Evolutionary conservation across 2,113 vertebrate genomes (phyloP).

Genomic region (Colaptes auratus): DNA sequence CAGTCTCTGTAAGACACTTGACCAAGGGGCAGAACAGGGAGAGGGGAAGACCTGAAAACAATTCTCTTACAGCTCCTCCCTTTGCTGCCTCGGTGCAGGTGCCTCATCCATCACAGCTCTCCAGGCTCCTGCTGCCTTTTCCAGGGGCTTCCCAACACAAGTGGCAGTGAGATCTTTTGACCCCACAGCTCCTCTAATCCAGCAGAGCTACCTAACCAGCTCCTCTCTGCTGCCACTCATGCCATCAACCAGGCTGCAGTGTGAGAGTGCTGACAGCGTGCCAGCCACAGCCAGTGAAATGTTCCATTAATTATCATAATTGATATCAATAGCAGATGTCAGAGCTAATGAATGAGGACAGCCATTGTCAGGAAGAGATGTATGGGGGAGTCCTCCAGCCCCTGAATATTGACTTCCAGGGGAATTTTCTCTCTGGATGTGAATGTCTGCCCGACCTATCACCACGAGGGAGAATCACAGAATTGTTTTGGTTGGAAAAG

Average conservation of each 20-base stretch:
- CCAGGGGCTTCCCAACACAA: background rate
- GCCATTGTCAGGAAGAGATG: background rate
- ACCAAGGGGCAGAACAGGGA: background rate
- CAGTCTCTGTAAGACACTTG: background rate
- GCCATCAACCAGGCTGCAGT: background rate
- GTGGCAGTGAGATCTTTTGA: background rate
- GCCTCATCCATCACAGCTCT: background rate
- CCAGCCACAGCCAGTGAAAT: background rate
- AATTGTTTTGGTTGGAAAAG: too few species aligned
- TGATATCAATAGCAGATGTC: background rate
- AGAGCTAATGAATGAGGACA: background rate
- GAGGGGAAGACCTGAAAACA: background rate
- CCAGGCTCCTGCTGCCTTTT: background rate
- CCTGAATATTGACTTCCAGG: background rate
- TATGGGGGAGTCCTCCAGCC: background rate
- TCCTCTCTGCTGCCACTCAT: background rate
- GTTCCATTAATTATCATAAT: background rate
- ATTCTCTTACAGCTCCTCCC: background rate
- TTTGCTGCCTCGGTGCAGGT: background rate
- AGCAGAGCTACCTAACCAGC: background rate
- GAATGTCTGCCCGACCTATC: background rate
- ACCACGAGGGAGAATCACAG: background rate
- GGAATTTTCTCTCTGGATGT: background rate
- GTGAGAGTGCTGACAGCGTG: background rate
- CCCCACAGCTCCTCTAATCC: background rate